phyloP scores from a whole-genome alignment of 2,113 vertebrate genomes.

The Cavia aperea region DNA sequence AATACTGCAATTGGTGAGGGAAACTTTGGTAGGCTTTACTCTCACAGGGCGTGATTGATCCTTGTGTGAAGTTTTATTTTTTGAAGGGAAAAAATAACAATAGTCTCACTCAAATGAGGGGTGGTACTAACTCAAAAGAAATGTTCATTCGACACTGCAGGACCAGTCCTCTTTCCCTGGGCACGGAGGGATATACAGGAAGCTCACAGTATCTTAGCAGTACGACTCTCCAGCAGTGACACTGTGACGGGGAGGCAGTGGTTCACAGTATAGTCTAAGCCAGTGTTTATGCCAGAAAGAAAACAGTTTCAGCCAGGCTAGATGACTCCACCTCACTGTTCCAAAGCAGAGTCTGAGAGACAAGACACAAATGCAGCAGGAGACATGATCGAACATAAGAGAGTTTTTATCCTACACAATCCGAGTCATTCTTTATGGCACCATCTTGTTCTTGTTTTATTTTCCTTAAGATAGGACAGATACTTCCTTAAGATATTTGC shows the following conservation, averaged over 20 bases:
- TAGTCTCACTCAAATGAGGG: slow-evolving; percentile 20
- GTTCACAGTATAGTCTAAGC: background rate
- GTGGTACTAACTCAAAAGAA: slow-evolving; percentile 34
- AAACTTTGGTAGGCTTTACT: background rate
- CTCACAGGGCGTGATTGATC: background rate
- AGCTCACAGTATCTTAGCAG: background rate
- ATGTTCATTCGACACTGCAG: slow-evolving; percentile 1
- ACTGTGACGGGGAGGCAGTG: background rate
- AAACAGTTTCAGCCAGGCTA: background rate
- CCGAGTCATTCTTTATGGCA: background rate
- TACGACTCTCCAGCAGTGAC: background rate
- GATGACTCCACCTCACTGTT: background rate
- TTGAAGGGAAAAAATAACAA: slow-evolving; percentile 25
- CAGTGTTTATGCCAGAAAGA: background rate
- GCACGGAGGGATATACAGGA: background rate
- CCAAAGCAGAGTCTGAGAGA: background rate
- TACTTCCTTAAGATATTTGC: background rate
- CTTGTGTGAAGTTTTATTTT: slow-evolving; percentile 7
- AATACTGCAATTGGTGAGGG: background rate
- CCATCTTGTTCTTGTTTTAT: background rate
- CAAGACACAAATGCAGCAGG: background rate
- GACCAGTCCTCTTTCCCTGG: background rate
- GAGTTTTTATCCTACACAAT: background rate
- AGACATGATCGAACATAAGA: background rate
- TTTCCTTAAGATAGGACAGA: background rate